Conservation (phyloP, 1,140 invertebrate species). For the Solenopsis fugax region DNA sequence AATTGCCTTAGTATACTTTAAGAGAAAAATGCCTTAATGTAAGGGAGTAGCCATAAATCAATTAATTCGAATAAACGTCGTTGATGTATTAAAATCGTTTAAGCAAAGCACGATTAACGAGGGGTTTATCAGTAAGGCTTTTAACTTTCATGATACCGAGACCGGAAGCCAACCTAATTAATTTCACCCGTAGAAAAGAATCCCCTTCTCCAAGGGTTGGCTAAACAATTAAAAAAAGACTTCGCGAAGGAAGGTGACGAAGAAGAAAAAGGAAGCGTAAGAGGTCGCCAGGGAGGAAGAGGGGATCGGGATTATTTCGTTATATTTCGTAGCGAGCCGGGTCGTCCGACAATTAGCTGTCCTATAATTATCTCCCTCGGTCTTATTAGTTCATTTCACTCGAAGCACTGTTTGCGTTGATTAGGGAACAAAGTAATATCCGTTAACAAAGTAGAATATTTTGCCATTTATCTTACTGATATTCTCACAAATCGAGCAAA, state of each 20-base stretch:
- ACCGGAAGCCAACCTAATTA: slow-evolving; percentile 73
- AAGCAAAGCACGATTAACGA: slow-evolving; percentile 62
- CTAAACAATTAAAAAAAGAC: slow-evolving; percentile 61
- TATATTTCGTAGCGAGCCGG: slow-evolving; percentile 74
- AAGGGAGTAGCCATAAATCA: slow-evolving; percentile 13
- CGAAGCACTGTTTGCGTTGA: slow-evolving; percentile 65
- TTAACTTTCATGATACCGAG: slow-evolving; percentile 66
- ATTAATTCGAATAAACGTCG: slow-evolving; percentile 33
- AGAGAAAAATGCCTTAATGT: neutral
- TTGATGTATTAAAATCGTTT: slow-evolving; percentile 32
- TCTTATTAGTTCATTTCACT: slow-evolving; percentile 72
- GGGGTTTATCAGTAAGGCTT: slow-evolving; percentile 64
- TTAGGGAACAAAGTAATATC: slow-evolving; percentile 46
- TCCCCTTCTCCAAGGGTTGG: slow-evolving; percentile 69
- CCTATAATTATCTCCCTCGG: slow-evolving; percentile 79
- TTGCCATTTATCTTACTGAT: slow-evolving; percentile 22
- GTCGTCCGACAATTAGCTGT: slow-evolving; percentile 78
- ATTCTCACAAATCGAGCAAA: neutral
- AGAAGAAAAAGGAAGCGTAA: slow-evolving; percentile 53
- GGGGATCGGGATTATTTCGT: slow-evolving; percentile 73
- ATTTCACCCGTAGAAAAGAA: slow-evolving; percentile 71
- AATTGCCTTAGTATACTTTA: neutral
- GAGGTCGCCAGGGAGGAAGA: neutral
- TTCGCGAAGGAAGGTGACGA: slow-evolving; percentile 50
- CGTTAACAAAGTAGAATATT: slow-evolving; percentile 77